These are phyloP conservation scores for Microplitis demolitor DNA, from an alignment of 1,140 invertebrate species.

Conservation along the genomic window DNA sequence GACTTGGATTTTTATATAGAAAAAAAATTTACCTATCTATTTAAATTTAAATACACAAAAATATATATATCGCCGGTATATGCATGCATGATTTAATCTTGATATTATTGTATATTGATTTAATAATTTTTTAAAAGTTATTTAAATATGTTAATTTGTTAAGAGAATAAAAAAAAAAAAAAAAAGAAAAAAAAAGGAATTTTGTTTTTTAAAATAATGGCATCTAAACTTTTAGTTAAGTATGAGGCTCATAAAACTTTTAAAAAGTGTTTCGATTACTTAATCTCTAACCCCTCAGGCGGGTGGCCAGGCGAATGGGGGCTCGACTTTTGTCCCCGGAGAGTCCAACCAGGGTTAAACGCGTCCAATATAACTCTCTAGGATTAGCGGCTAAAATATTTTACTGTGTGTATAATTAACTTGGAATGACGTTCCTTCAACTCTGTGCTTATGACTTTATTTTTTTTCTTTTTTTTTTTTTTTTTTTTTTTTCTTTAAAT, in stretches of 20 bases:
- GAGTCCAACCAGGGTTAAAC: constrained; percentile 30
- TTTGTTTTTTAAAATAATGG: neutral
- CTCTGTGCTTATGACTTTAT: too few species aligned
- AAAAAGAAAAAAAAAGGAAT: neutral
- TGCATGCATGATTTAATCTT: too few species aligned
- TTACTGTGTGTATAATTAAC: constrained; percentile 28
- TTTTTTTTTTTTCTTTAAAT: neutral
- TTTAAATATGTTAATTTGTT: neutral
- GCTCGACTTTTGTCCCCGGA: constrained; percentile 21
- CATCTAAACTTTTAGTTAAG: neutral
- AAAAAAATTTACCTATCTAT: too few species aligned
- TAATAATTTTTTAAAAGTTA: too few species aligned
- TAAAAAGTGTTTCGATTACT: constrained; percentile 43
- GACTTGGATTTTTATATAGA: too few species aligned
- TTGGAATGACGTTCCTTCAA: neutral
- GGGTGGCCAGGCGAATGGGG: constrained; percentile 16
- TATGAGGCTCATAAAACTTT: constrained; percentile 36
- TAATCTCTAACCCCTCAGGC: constrained; percentile 37
- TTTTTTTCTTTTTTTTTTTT: neutral
- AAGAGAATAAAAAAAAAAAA: neutral
- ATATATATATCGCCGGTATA: too few species aligned
- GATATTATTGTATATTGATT: too few species aligned
- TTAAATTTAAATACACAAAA: neutral
- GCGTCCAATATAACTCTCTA: constrained; percentile 15
- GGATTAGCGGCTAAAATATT: constrained; percentile 26